Percentiles rank a stretch among this genome's conserved stretches.
These are phyloP conservation scores for Streblospio benedicti DNA, from an alignment of 1,140 invertebrate genomes.

Conservation along the genomic window DNA sequence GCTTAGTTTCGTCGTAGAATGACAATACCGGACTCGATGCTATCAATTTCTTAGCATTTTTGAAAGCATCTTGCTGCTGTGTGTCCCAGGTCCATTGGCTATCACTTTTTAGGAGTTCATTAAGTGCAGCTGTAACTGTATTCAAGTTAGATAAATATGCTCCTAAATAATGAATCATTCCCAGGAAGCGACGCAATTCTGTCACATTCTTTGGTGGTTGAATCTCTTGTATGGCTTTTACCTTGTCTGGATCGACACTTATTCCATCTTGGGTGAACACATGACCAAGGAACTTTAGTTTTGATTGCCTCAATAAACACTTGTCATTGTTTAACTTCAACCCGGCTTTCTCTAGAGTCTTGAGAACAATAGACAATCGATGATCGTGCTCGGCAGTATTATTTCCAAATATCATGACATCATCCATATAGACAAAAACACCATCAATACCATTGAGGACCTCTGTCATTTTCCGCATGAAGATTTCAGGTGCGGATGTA, in stretches of 20 bases:
- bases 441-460: constrained; percentile 28
- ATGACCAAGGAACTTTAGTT: not conserved
- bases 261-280: not conserved
- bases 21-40: not conserved
- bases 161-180: constrained; percentile 14
- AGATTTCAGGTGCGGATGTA: not conserved
- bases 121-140: not conserved
- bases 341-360: not conserved
- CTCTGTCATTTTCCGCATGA: not conserved
- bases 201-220: not conserved
- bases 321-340: not conserved
- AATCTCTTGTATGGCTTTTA: not conserved
- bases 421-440: too few species aligned
- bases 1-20: constrained; percentile 6
- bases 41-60: constrained; percentile 3
- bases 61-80: too few species aligned
- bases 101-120: constrained; percentile 10
- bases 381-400: not conserved
- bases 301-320: not conserved
- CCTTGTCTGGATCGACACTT: not conserved
- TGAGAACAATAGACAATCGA: not conserved
- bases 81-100: constrained; percentile 14
- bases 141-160: constrained; percentile 3
- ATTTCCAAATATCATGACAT: too few species aligned
- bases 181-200: not conserved